Evolutionary conservation across 2,888 invertebrate species (phyloP), one percentile per base, ranked within the genome.

Genomic region (Bellardia pandia): DNA sequence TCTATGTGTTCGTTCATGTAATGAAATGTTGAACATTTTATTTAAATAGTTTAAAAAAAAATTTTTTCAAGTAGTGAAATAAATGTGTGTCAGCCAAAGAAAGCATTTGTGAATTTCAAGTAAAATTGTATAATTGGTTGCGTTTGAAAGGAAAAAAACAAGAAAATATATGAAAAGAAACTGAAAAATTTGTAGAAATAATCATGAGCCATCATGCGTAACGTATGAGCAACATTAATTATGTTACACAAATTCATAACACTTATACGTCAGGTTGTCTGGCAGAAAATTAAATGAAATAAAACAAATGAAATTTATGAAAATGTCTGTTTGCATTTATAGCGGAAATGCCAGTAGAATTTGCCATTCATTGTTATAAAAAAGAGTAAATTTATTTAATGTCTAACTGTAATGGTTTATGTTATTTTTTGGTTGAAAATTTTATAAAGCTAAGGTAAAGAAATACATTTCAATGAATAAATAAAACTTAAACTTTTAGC

Each of bases 191-290:
- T 45, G 0, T 42, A n/a, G 62, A 4, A 42, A 11, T 5, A 45
- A 56, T 23, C 60, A 51, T 30, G 37, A 30, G 11, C 8, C 7
- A 14, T 33, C 42, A 45, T 53, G 56, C 51, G 14, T 66, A 40
- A 33, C 77, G 80, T 75, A 81, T 77, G 76, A 66, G 71, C 16
- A 81, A 48, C 16, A 75, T 80, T 75, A 37, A 69, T 62, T 80
- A 53, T 69, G 42, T 56, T 45, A n/a, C 6, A 69, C 60, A 74
- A 53, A 45, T 69, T 75, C 30, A 37, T 58, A 85, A 56, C 64
- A 80, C 85, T 56, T 16, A 80, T 80, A 80, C 75, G 80, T 48
- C 71, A 71, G 9, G 56, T 2, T 80, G 74, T 48, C 56, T 56
- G 66, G 16, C 5, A 62, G 62, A 14, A 37, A 23, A 66, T 42